phyloP scores from a whole-genome alignment of 35 echinoderm and acorn worm species.

The Ophiothrix spiculata region DNA sequence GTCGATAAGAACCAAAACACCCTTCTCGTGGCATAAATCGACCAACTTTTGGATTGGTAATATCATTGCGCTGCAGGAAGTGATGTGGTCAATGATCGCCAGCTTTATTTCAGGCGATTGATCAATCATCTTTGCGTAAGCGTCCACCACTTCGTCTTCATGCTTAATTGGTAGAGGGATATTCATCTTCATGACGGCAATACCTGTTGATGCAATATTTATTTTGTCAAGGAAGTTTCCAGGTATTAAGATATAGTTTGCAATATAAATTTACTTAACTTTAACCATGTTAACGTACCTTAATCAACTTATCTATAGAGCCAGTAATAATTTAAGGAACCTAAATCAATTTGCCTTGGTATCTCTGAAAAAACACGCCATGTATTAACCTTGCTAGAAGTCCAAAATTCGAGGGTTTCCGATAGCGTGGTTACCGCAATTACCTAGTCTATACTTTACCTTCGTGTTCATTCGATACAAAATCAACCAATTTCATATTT shows the following conservation, averaged over 20 bases:
- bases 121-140: slow-evolving; percentile 33
- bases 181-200: slow-evolving; percentile 42
- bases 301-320: not conserved
- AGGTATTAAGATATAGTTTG: not conserved
- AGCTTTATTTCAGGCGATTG: slow-evolving; percentile 53
- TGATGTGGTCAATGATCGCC: slow-evolving; percentile 70
- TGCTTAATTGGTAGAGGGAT: slow-evolving; percentile 51
- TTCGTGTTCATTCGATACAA: not conserved
- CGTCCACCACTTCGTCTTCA: slow-evolving; percentile 55
- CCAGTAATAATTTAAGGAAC: not conserved
- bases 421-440: too few relatives aligned
- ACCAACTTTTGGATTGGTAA: slow-evolving; percentile 63
- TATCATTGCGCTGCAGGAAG: slow-evolving; percentile 42
- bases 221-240: too few relatives aligned
- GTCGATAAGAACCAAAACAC: slow-evolving; percentile 57
- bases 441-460: not conserved
- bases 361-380: not conserved
- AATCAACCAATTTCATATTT: slow-evolving; percentile 13
- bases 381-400: too few relatives aligned
- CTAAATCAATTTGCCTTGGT: not conserved
- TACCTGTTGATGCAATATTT: slow-evolving; percentile 45
- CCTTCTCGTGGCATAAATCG: slow-evolving; percentile 53
- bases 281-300: not conserved
- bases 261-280: not conserved
- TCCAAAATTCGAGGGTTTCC: too few relatives aligned